These are phyloP conservation scores for Craterocephalus amniculus DNA, from an alignment of 2,797 vertebrate species.

Conservation along the genomic window DNA sequence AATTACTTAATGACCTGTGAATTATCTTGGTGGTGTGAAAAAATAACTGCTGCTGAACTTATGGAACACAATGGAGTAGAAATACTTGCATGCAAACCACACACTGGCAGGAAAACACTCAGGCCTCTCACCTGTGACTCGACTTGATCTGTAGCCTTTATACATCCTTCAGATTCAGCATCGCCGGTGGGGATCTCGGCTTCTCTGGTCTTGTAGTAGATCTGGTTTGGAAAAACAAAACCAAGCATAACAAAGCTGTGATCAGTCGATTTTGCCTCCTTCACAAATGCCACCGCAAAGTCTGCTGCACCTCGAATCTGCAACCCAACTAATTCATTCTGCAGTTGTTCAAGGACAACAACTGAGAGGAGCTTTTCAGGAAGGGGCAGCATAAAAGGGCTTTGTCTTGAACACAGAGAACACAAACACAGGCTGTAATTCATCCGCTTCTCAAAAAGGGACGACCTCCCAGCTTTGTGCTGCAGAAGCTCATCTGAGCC, in stretches of 20 bases:
- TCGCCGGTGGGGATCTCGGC: constrained; percentile 41
- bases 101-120: background rate
- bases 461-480: constrained; percentile 72
- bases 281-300: constrained; percentile 35
- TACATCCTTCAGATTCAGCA: constrained; percentile 71
- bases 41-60: background rate
- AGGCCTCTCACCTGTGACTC: constrained; percentile 77
- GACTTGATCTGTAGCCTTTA: constrained; percentile 78
- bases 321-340: constrained; percentile 23
- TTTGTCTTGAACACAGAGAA: constrained; percentile 63
- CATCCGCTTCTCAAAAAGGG: constrained; percentile 55
- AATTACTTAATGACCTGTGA: constrained; percentile 30
- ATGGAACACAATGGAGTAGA: background rate
- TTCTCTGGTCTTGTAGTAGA: constrained; percentile 38
- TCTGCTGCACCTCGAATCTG: constrained; percentile 13
- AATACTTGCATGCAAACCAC: background rate
- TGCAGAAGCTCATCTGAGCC: constrained; percentile 68
- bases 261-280: constrained; percentile 40
- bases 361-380: constrained; percentile 42
- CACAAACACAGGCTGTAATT: constrained; percentile 66
- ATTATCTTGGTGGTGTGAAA: constrained; percentile 19
- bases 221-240: constrained; percentile 70
- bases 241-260: constrained; percentile 39
- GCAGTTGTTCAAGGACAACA: constrained; percentile 54
- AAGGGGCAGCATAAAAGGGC: constrained; percentile 38